Percentiles rank a stretch among this genome's conserved stretches.
phyloP scores from a whole-genome alignment of 2,113 vertebrate genomes.

The Nycticryphes semicollaris region DNA sequence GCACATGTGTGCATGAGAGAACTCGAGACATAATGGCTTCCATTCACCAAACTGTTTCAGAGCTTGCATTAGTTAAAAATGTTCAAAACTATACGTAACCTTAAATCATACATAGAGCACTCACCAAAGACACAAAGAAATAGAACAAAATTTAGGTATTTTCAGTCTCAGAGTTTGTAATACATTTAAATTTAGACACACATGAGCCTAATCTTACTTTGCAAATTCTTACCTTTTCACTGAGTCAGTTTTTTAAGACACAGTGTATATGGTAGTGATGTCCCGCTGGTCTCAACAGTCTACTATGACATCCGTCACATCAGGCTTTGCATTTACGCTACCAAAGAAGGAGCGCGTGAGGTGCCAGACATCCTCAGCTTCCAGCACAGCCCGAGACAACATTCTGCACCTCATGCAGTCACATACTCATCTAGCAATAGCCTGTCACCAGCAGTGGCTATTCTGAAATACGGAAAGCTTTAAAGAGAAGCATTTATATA shows the following conservation, averaged over 20 bases:
- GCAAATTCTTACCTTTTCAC: not conserved
- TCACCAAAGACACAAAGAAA: not conserved
- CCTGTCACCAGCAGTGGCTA: not conserved
- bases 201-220: not conserved
- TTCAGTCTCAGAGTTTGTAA: not conserved
- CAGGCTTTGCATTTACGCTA: not conserved
- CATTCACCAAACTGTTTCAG: not conserved
- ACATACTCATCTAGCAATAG: not conserved
- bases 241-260: not conserved
- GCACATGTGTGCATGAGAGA: accelerated
- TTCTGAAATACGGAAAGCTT: not conserved
- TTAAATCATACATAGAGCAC: not conserved
- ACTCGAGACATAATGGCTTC: not conserved
- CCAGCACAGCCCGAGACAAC: not conserved
- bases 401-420: not conserved
- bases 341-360: accelerated
- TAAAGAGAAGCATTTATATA: not conserved
- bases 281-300: not conserved
- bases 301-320: not conserved
- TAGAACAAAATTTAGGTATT: not conserved
- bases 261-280: not conserved
- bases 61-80: not conserved
- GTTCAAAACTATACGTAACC: not conserved
- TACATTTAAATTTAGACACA: not conserved
- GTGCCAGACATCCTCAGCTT: not conserved